Conservation (phyloP, 2,797 vertebrate species). For the Manis pentadactyla region DNA sequence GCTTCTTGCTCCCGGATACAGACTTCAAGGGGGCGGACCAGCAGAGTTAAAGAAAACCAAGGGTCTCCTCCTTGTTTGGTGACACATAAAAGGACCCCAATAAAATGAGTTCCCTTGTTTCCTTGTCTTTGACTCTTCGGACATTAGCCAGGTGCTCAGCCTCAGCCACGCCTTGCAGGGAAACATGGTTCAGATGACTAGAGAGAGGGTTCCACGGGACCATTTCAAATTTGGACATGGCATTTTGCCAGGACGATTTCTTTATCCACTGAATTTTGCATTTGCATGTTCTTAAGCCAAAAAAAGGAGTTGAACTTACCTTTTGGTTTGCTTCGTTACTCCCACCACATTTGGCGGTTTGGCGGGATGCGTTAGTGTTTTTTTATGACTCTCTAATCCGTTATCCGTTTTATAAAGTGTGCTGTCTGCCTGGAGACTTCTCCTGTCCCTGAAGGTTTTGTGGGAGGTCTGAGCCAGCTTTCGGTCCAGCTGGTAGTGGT, state of each 20-base stretch:
- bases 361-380: background rate
- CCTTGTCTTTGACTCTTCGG: background rate
- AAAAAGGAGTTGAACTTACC: slow-evolving; percentile 12
- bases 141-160: fast-evolving
- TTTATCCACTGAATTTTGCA: background rate
- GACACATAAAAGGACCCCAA: background rate
- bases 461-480: background rate
- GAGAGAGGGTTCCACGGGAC: background rate
- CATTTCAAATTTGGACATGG: background rate
- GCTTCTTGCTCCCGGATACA: background rate
- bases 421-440: background rate
- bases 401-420: background rate
- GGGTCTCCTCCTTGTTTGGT: background rate
- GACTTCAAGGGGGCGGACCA: background rate
- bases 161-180: background rate
- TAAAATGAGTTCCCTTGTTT: too few relatives aligned
- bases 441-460: background rate
- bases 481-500: background rate
- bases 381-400: slow-evolving; percentile 2
- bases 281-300: slow-evolving; percentile 20
- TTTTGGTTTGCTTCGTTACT: slow-evolving; percentile 47
- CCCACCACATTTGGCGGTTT: slow-evolving; percentile 33
- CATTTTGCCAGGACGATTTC: background rate
- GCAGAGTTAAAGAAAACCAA: background rate
- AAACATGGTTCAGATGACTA: background rate